A percentile compares a stretch with the other conserved stretches of the same genome.
These are phyloP conservation scores for Camarhynchus parvulus DNA, from an alignment of 2,113 vertebrate species.

Conservation along the genomic window DNA sequence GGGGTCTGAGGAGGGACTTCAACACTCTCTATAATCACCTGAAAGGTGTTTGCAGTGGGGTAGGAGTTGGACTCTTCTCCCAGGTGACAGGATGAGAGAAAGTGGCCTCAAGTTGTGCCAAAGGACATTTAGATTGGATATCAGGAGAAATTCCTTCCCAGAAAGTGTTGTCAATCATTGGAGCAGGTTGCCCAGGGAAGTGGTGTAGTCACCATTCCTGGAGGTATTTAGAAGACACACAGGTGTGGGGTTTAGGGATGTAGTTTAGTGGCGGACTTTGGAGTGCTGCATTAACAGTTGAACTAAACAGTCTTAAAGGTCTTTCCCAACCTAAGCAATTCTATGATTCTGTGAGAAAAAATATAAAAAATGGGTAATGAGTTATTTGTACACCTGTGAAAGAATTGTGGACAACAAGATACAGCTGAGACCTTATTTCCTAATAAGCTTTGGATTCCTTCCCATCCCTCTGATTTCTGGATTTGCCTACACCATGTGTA, in stretches of 20 bases:
- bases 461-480: neutral
- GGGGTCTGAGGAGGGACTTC: neutral
- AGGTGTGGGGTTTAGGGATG: neutral
- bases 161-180: neutral
- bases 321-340: neutral
- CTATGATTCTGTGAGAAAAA: neutral
- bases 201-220: neutral
- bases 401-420: neutral
- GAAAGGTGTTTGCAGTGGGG: neutral
- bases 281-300: neutral
- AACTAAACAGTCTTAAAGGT: neutral
- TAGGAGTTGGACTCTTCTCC: neutral
- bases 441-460: neutral
- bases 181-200: neutral
- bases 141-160: neutral
- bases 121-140: neutral
- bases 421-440: neutral
- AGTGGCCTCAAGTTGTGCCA: neutral
- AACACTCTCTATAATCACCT: neutral
- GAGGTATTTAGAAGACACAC: neutral
- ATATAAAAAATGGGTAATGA: neutral
- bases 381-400: neutral
- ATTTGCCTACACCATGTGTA: neutral
- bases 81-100: neutral
- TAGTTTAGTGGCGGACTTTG: neutral